A percentile compares a stretch with the other conserved stretches of the same genome.
Evolutionary conservation across 1,140 invertebrate genomes (phyloP).

Genomic region (Lethocerus indicus): DNA sequence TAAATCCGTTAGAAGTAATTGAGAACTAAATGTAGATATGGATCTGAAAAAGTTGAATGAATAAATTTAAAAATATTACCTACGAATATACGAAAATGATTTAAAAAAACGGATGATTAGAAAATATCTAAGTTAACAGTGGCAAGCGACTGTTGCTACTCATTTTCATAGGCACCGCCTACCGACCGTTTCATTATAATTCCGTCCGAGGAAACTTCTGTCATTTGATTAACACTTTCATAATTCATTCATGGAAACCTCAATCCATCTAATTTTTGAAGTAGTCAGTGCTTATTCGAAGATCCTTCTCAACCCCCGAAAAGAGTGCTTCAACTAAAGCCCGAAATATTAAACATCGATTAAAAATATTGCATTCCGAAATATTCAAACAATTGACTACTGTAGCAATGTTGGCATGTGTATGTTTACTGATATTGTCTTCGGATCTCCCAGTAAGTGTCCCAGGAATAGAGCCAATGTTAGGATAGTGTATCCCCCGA

Average conservation of each 20-base stretch:
- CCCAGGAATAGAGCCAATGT: constrained; percentile 44
- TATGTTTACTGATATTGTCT: constrained; percentile 34
- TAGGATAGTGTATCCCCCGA: constrained; percentile 48
- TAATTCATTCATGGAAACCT: not conserved
- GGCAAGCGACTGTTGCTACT: not conserved
- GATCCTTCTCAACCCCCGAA: not conserved
- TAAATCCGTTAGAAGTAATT: not conserved
- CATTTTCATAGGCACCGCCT: too few relatives aligned
- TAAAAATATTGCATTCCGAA: not conserved
- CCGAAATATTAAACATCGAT: not conserved
- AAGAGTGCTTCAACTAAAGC: not conserved
- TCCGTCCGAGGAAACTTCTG: not conserved
- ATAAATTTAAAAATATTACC: not conserved
- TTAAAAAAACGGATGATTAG: not conserved
- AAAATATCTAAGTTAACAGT: not conserved
- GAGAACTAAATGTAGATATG: not conserved
- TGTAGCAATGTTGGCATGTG: not conserved
- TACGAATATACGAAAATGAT: not conserved
- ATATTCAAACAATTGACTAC: not conserved
- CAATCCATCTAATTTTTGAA: not conserved
- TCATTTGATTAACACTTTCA: not conserved
- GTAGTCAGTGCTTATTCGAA: too few relatives aligned
- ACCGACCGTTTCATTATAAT: too few relatives aligned
- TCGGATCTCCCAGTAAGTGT: constrained; percentile 42
- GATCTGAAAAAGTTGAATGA: not conserved